These are phyloP conservation scores for Tinamus guttatus DNA, from an alignment of 2,113 vertebrate species.

Conservation along the genomic window DNA sequence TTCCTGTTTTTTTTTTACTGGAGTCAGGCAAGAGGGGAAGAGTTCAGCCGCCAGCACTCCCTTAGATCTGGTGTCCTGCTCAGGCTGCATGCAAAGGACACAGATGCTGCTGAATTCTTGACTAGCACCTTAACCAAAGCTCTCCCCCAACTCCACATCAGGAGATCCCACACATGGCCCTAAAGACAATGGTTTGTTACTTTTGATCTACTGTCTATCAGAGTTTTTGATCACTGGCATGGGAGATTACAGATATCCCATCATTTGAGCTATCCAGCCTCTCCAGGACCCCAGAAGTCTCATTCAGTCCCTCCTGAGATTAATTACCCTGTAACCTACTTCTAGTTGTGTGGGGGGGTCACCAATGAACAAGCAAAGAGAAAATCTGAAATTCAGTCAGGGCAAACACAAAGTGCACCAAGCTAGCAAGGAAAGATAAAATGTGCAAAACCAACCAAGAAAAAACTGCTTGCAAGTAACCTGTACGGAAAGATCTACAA, in stretches of 20 bases:
- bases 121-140: background rate
- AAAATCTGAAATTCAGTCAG: background rate
- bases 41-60: background rate
- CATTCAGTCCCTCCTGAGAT: background rate
- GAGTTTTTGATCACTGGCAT: background rate
- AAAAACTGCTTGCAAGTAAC: background rate
- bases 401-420: background rate
- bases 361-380: fast-evolving
- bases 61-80: background rate
- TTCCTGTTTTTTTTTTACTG: background rate
- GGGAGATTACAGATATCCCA: background rate
- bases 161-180: background rate
- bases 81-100: background rate
- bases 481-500: background rate
- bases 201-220: background rate
- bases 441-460: background rate
- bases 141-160: background rate
- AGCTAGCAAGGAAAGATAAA: background rate
- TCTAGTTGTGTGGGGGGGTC: background rate
- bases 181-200: background rate
- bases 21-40: background rate
- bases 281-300: background rate
- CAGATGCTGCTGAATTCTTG: background rate
- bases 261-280: background rate
- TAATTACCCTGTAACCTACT: background rate